Conservation (phyloP, 1,140 invertebrate species). For the Pseudoatta argentina region DNA sequence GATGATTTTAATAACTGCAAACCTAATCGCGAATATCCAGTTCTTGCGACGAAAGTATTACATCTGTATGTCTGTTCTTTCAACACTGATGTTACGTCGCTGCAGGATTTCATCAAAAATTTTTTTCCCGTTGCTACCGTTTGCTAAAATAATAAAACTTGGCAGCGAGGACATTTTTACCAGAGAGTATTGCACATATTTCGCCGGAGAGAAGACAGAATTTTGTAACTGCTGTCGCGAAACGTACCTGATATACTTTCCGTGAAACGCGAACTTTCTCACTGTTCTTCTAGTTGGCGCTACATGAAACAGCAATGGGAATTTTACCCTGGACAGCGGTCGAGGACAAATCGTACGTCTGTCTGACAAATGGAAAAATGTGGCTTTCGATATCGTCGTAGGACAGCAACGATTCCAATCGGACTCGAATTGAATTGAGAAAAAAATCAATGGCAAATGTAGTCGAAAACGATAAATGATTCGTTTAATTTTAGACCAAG, state of each 20-base stretch:
- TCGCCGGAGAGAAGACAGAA: constrained; percentile 49
- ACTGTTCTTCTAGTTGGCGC: constrained; percentile 50
- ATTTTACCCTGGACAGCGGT: constrained; percentile 40
- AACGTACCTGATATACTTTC: constrained; percentile 58
- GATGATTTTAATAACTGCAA: neutral
- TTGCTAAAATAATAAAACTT: constrained; percentile 55
- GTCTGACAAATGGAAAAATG: constrained; percentile 66
- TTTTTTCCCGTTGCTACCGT: constrained; percentile 31
- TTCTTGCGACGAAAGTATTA: neutral
- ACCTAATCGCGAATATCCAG: constrained; percentile 11
- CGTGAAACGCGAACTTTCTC: constrained; percentile 38
- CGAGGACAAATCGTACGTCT: constrained; percentile 54
- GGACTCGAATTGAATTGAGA: constrained; percentile 50
- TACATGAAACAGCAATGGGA: constrained; percentile 41
- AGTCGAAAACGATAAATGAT: constrained; percentile 55
- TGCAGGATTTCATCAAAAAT: constrained; percentile 32
- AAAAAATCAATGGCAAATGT: constrained; percentile 33
- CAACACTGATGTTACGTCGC: neutral
- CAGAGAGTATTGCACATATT: constrained; percentile 49
- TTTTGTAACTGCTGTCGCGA: constrained; percentile 61
- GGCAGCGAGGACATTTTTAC: constrained; percentile 44
- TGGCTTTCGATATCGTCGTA: constrained; percentile 48
- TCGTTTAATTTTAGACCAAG: constrained; percentile 54
- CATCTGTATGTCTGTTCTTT: constrained; percentile 11
- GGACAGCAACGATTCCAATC: constrained; percentile 6